A percentile compares a stretch with the other conserved stretches of the same genome.
phyloP scores from a whole-genome alignment of 2,113 vertebrate genomes.

The Maccullochella peelii region DNA sequence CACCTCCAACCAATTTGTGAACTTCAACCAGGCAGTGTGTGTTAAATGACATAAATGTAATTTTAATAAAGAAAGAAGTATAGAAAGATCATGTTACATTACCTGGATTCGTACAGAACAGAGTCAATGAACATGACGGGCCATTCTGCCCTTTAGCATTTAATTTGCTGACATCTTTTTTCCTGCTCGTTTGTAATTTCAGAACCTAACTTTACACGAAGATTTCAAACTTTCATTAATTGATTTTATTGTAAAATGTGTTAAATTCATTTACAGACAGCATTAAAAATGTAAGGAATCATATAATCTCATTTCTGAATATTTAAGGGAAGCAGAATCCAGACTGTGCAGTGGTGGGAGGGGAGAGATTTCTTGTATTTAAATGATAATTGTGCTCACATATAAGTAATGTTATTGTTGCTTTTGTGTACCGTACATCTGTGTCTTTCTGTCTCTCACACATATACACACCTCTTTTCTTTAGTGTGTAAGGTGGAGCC shows the following conservation, averaged over 20 bases:
- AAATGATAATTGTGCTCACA: neutral
- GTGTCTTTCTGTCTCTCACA: neutral
- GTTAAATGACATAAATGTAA: neutral
- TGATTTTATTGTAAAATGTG: neutral
- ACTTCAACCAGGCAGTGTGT: neutral
- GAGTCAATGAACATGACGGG: neutral
- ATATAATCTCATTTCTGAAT: too few relatives aligned
- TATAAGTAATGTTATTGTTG: neutral
- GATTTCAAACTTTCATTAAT: neutral
- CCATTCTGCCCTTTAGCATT: neutral
- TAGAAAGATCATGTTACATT: neutral
- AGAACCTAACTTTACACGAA: neutral
- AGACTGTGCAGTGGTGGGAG: neutral
- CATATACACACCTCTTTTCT: neutral
- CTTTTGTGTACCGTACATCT: neutral
- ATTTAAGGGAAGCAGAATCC: neutral
- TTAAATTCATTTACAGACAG: neutral
- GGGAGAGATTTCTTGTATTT: neutral
- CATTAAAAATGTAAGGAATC: neutral
- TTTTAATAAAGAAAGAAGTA: neutral
- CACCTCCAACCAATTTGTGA: neutral
- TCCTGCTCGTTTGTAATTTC: neutral
- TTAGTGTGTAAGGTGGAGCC: conserved; percentile 79
- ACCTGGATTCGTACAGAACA: neutral
- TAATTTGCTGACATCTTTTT: neutral